Conservation (phyloP, 2,888 invertebrate species). For the Stenoptilia bipunctidactyla region DNA sequence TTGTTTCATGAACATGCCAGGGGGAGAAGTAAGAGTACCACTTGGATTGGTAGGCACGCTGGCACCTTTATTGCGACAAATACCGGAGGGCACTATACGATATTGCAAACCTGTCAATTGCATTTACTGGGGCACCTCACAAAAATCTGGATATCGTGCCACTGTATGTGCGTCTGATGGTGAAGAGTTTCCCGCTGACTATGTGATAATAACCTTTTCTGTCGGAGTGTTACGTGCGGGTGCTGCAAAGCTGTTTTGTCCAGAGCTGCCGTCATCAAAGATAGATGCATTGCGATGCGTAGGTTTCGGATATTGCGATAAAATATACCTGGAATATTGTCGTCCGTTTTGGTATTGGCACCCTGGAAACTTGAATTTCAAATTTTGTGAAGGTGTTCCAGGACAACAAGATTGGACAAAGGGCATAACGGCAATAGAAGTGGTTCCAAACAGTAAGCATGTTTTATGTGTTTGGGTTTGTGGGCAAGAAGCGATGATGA, state of each 20-base stretch:
- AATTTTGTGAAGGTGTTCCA: conserved; percentile 68
- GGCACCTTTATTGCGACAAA: conserved; percentile 74
- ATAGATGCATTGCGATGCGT: conserved; percentile 76
- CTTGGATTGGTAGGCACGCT: conserved; percentile 75
- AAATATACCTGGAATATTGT: conserved; percentile 82
- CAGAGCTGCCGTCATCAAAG: conserved; percentile 77
- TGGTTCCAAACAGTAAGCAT: conserved; percentile 77
- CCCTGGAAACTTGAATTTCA: conserved; percentile 74
- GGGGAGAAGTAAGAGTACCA: conserved; percentile 72
- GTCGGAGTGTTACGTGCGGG: conserved; percentile 80
- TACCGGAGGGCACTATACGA: conserved; percentile 73
- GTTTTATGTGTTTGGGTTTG: conserved; percentile 79
- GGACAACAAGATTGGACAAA: conserved; percentile 77
- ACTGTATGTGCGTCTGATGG: conserved; percentile 77
- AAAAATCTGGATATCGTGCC: conserved; percentile 54
- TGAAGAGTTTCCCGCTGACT: conserved; percentile 79
- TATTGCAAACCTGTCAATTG: conserved; percentile 79
- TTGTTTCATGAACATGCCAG: conserved; percentile 68
- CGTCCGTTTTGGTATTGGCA: conserved; percentile 81
- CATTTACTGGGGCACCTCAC: conserved; percentile 76
- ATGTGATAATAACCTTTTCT: conserved; percentile 83
- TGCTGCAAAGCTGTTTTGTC: conserved; percentile 76
- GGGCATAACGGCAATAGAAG: conserved; percentile 77
- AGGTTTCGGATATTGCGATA: conserved; percentile 81
- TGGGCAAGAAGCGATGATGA: conserved; percentile 75